phyloP scores from a whole-genome alignment of 2,797 vertebrate genomes.

The Vespertilio murinus region DNA sequence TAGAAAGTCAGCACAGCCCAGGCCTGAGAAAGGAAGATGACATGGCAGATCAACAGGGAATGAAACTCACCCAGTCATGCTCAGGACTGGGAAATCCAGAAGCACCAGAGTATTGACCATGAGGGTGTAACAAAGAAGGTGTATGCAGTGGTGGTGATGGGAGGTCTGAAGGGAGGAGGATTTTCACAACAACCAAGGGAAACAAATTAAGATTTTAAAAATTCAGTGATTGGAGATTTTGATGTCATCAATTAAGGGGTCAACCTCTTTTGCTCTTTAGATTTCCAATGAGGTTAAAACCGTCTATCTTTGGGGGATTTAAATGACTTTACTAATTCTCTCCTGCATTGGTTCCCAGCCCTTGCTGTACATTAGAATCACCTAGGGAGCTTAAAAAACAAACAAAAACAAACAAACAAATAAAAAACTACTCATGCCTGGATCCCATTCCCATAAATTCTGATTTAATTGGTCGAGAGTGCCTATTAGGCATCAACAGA shows the following conservation, averaged over 20 bases:
- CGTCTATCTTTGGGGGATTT: neutral
- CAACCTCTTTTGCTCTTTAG: neutral
- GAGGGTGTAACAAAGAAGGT: neutral
- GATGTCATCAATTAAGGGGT: neutral
- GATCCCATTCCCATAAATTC: neutral
- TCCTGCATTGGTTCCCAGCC: neutral
- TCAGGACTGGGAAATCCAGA: neutral
- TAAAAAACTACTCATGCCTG: neutral
- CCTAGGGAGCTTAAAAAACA: neutral
- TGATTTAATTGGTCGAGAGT: neutral
- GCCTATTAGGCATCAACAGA: neutral
- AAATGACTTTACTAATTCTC: neutral
- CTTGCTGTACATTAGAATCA: neutral
- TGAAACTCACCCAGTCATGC: neutral
- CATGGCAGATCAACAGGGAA: neutral
- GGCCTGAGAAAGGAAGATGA: neutral
- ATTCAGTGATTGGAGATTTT: neutral
- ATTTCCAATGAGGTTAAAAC: neutral
- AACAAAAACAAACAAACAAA: neutral
- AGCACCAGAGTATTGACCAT: neutral
- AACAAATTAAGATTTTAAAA: neutral
- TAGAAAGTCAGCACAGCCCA: constrained; percentile 24
- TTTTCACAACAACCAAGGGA: neutral
- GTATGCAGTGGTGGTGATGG: neutral
- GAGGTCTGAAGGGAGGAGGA: neutral